These are phyloP conservation scores for Noturus placidus DNA, from an alignment of 2,113 vertebrate species.

Conservation along the genomic window DNA sequence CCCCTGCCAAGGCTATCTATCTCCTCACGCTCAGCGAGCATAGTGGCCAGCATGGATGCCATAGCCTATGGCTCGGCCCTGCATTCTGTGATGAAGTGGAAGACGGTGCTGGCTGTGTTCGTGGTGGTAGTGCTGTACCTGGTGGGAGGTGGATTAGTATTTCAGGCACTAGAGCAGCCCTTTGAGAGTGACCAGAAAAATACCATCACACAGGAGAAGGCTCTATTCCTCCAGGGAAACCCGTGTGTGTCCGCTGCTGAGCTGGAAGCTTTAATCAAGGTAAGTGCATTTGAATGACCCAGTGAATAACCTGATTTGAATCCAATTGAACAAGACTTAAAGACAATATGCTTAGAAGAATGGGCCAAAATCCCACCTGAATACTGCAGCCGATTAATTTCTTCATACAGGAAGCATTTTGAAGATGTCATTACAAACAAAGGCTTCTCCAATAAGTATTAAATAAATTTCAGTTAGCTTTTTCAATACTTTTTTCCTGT, in stretches of 20 bases:
- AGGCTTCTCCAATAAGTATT: too few species aligned
- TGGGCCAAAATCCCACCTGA: too few species aligned
- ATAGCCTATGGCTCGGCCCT: conserved; percentile 71
- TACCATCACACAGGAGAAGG: conserved; percentile 86
- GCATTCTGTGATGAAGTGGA: conserved; percentile 97
- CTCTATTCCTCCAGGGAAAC: conserved; percentile 84
- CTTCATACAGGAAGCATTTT: too few species aligned
- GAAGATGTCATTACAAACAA: too few species aligned
- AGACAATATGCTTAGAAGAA: too few species aligned
- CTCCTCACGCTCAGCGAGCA: conserved; percentile 80
- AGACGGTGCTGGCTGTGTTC: conserved; percentile 92
- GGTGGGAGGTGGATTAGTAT: conserved; percentile 86
- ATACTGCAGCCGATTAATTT: too few species aligned
- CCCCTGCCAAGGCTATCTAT: conserved; percentile 80
- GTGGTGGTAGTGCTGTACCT: conserved; percentile 91
- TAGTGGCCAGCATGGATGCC: conserved; percentile 88
- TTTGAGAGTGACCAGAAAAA: conserved; percentile 90
- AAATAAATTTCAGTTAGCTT: too few species aligned
- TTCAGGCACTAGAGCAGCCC: conserved; percentile 88
- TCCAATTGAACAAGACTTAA: too few species aligned
- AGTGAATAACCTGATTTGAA: too few species aligned
- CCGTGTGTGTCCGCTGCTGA: conserved; percentile 82
- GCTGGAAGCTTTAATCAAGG: conserved; percentile 90
- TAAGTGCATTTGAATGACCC: conserved; percentile 51
- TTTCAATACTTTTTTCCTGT: too few species aligned